Evolutionary conservation across 2,797 vertebrate genomes (phyloP).

Genomic region (Artibeus jamaicensis): DNA sequence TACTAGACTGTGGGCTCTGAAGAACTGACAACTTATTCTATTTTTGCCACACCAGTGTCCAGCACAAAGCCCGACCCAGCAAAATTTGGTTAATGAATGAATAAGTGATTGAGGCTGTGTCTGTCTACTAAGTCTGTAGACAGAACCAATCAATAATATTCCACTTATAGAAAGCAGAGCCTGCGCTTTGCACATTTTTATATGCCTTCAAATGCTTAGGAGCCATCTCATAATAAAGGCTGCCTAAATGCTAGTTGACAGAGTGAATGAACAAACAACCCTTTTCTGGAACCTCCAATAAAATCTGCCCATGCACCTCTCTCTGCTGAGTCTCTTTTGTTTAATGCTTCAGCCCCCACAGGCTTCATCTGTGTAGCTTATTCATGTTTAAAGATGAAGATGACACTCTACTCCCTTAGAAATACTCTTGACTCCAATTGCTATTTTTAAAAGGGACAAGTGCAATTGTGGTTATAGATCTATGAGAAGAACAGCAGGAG

Average conservation of each 20-base stretch:
- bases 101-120: not conserved
- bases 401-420: slow-evolving; percentile 40
- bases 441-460: slow-evolving; percentile 56
- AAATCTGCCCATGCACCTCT: not conserved
- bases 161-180: not conserved
- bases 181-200: not conserved
- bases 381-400: slow-evolving; percentile 58
- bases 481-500: slow-evolving; percentile 8
- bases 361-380: not conserved
- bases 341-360: not conserved
- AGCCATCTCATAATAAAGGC: not conserved
- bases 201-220: not conserved
- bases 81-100: not conserved
- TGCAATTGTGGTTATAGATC: slow-evolving; percentile 16
- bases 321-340: not conserved
- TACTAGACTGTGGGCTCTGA: not conserved
- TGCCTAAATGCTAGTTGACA: not conserved
- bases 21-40: not conserved
- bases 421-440: not conserved
- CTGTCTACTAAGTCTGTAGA: not conserved
- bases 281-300: not conserved
- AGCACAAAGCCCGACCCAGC: not conserved
- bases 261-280: not conserved
- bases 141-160: not conserved
- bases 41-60: not conserved